Conservation (phyloP, 2,113 vertebrate genomes). For the Mugil cephalus region DNA sequence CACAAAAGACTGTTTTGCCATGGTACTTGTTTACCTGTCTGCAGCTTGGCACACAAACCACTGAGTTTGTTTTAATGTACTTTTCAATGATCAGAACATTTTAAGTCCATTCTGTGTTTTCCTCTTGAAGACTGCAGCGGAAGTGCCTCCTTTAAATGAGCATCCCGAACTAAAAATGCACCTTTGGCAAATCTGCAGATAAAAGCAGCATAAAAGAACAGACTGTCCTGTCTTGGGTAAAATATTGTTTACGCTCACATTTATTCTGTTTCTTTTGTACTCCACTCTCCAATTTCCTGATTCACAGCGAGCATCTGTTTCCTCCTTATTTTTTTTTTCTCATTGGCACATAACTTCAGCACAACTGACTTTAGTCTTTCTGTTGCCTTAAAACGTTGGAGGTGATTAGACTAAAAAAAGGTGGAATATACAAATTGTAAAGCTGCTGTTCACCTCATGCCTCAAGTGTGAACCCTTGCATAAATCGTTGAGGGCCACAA, state of each 20-base stretch:
- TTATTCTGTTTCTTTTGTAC: slow-evolving; percentile 20
- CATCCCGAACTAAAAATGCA: slow-evolving; percentile 34
- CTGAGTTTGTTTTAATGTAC: slow-evolving; percentile 23
- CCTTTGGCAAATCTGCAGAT: slow-evolving; percentile 50
- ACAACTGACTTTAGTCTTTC: neutral
- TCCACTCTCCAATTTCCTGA: neutral
- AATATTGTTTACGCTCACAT: slow-evolving; percentile 32
- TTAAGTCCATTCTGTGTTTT: slow-evolving; percentile 28
- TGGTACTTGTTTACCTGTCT: neutral
- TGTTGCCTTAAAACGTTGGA: neutral
- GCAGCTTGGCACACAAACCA: neutral
- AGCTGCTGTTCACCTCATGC: no score
- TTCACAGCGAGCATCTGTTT: neutral
- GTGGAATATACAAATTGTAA: no score
- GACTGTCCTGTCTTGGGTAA: neutral
- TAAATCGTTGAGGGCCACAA: no score
- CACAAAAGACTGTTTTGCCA: neutral
- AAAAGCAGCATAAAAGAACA: slow-evolving; percentile 3
- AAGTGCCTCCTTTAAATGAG: slow-evolving; percentile 34
- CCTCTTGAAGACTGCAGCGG: slow-evolving; percentile 37
- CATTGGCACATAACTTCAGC: neutral
- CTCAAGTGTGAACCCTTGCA: no score
- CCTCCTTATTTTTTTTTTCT: neutral
- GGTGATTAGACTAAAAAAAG: no score
- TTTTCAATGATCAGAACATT: slow-evolving; percentile 30